Base-by-base conservation (phyloP, 1,140 invertebrate species). In the Psix sp. region DNA sequence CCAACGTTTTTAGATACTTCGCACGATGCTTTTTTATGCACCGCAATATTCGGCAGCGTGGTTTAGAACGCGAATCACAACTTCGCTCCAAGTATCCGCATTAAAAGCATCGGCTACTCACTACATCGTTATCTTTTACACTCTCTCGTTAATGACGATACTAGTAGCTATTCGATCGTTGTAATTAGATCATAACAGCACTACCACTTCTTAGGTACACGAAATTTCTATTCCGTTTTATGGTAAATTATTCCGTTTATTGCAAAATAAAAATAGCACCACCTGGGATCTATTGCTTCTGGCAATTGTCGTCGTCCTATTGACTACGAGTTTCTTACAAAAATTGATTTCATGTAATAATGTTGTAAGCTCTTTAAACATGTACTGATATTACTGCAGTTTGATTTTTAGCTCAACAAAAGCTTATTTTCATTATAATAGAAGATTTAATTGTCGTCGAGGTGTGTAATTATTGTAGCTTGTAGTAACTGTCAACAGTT, bases 181-280 rank as follows among this genome's bases (percentile, higher is more conserved):
- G 11, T 73, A 73, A 73, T 73, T 65, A 66, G 29, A 57, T 40
- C 35, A 31, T 43, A 59, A 70, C 26, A 59, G n/a, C 36, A n/a
- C 14, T 31, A 39, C 18, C 9, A 31, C 26, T n/a, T 36, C 14
- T 42, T 18, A 38, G 29, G 29, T 33, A 48, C 14, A 4, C 48
- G 7, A 17, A 29, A 38, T 17, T 7, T 16, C 38, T 38, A 42
- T 38, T 40, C 24, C 54, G 49, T 36, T 36, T 49, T 49, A 57
- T 67, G 31, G 48, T 15, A 52, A 31, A 39, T 52, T 52, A 15
- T 54, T 38, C 24, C 17, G 21, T 18, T 31, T 45, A 65, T 54
- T 65, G 42, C 49, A 46, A 2, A 29, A 29, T 29, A 10, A 29
- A 29, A n/a, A 10, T 29, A n/a, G 7, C n/a, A 7, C 26, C 7